A percentile compares a stretch with the other conserved stretches of the same genome.
These are phyloP conservation scores for Chaetodon trifascialis DNA, from an alignment of 2,113 vertebrate species.

Conservation along the genomic window DNA sequence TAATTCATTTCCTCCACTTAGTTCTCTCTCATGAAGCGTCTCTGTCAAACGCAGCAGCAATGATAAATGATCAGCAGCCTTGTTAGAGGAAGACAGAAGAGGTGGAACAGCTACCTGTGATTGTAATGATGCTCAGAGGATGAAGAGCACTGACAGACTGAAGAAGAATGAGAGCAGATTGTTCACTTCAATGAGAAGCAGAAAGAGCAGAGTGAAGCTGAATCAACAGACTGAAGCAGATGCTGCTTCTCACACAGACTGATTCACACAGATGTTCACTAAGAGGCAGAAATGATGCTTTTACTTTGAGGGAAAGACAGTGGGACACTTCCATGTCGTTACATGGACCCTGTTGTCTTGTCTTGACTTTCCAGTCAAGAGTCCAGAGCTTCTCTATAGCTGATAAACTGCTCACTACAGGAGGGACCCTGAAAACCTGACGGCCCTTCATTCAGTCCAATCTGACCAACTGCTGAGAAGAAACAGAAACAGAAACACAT, in stretches of 20 bases:
- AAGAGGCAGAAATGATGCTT: neutral
- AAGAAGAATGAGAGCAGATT: neutral
- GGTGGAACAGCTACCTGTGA: conserved; percentile 6
- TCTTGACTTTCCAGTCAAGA: too few species aligned
- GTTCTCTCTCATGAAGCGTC: neutral
- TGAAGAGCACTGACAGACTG: neutral
- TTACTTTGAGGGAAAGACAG: neutral
- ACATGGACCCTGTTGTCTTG: neutral
- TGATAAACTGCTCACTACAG: neutral
- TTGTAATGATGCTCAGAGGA: neutral
- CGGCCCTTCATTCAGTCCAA: neutral
- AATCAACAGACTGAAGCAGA: neutral
- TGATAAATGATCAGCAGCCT: conserved; percentile 1
- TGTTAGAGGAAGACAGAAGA: conserved; percentile 11
- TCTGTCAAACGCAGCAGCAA: neutral
- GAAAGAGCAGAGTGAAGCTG: neutral
- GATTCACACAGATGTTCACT: neutral
- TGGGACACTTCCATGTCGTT: neutral
- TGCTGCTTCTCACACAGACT: neutral
- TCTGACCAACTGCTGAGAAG: neutral
- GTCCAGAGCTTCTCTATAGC: neutral
- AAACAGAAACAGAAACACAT: neutral
- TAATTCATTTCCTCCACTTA: neutral
- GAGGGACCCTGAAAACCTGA: neutral
- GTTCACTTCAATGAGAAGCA: neutral